Evolutionary conservation across 2,888 invertebrate genomes (phyloP).

Genomic region (Ganaspis brasiliensis): DNA sequence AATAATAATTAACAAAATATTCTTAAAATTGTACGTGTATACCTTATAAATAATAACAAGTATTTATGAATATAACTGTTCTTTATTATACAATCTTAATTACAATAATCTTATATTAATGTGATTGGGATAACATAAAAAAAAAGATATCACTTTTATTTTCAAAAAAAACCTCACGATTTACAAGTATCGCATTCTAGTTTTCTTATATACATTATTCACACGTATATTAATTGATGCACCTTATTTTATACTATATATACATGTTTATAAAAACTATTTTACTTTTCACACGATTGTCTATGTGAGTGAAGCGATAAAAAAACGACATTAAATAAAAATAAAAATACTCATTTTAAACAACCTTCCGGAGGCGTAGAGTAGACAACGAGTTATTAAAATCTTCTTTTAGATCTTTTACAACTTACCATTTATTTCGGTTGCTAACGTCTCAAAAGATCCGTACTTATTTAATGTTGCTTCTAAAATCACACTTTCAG

Average conservation of each 20-base stretch:
- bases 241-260: background rate
- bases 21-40: background rate
- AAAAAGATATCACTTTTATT: constrained; percentile 31
- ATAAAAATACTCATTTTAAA: constrained; percentile 8
- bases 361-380: background rate
- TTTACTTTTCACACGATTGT: background rate
- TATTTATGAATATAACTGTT: constrained; percentile 17
- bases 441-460: constrained; percentile 19
- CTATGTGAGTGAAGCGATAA: background rate
- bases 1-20: background rate
- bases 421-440: constrained; percentile 36
- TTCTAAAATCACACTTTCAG: constrained; percentile 28
- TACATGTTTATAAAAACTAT: background rate
- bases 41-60: background rate
- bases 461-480: background rate
- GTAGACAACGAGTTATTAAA: constrained; percentile 23
- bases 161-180: background rate
- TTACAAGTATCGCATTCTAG: constrained; percentile 5
- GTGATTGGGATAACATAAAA: constrained; percentile 16
- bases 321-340: constrained; percentile 14
- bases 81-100: constrained; percentile 37
- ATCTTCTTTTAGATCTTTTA: background rate
- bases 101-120: constrained; percentile 33
- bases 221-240: constrained; percentile 2
- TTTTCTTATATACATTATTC: constrained; percentile 31